A percentile compares a stretch with the other conserved stretches of the same genome.
Conservation (phyloP, 2,113 vertebrate species). For the Piprites chloris region DNA sequence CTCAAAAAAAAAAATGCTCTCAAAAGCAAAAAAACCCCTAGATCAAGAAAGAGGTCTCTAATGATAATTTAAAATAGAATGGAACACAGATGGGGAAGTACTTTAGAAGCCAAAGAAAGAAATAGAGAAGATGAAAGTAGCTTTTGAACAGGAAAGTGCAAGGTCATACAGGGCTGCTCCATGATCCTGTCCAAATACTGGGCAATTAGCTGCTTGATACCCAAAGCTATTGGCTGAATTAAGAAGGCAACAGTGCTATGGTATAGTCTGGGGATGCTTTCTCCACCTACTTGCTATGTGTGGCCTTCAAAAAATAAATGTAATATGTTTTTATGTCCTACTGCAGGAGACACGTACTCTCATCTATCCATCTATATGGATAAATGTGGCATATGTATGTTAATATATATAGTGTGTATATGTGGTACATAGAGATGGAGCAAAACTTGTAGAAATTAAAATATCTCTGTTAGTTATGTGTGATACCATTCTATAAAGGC, state of each 20-base stretch:
- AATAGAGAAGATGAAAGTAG: not conserved
- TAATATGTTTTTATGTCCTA: not conserved
- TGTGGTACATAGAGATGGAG: not conserved
- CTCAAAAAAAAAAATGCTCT: not conserved
- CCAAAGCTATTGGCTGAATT: not conserved
- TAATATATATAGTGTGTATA: not conserved
- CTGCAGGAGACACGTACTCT: not conserved
- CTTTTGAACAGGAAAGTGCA: not conserved
- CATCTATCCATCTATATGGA: not conserved
- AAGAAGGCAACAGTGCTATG: not conserved
- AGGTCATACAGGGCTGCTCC: not conserved
- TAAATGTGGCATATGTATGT: not conserved
- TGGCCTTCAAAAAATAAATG: not conserved
- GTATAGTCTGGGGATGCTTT: not conserved
- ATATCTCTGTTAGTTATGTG: not conserved
- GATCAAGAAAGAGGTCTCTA: not conserved
- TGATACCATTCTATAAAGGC: not conserved
- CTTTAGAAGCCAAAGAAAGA: not conserved
- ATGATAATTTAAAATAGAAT: not conserved
- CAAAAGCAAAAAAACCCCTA: not conserved
- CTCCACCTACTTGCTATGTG: not conserved
- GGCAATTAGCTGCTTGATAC: not conserved
- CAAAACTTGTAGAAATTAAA: not conserved
- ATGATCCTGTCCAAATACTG: not conserved
- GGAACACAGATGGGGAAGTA: not conserved